These are phyloP conservation scores for Dinothrombium tinctorium DNA, from an alignment of 1,140 invertebrate species.

Conservation along the genomic window DNA sequence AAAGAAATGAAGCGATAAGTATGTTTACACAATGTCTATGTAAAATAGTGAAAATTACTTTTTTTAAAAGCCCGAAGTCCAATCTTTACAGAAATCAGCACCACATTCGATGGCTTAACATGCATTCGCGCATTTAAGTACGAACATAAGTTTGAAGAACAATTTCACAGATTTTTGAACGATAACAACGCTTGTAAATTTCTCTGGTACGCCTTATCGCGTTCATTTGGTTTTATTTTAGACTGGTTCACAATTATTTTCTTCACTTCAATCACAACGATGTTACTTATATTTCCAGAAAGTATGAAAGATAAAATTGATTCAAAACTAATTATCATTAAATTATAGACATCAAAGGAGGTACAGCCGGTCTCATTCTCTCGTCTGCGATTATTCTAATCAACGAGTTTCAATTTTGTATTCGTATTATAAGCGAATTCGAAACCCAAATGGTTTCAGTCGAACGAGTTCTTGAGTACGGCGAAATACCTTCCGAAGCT, in stretches of 20 bases:
- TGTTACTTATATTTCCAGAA: slow-evolving; percentile 5
- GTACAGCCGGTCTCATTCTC: slow-evolving; percentile 49
- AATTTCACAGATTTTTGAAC: slow-evolving; percentile 49
- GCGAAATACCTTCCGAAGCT: slow-evolving; percentile 20
- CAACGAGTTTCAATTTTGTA: slow-evolving; percentile 55
- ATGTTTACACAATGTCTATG: not conserved
- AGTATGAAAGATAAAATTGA: no score
- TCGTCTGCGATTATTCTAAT: slow-evolving; percentile 46
- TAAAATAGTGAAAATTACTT: not conserved
- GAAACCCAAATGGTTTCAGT: slow-evolving; percentile 51
- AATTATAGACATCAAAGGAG: slow-evolving; percentile 26
- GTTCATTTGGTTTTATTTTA: slow-evolving; percentile 57
- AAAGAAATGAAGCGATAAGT: no score
- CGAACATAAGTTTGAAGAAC: slow-evolving; percentile 48
- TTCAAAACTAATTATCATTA: no score
- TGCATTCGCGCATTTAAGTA: slow-evolving; percentile 25
- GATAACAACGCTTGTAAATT: slow-evolving; percentile 42
- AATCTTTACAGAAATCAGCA: slow-evolving; percentile 27
- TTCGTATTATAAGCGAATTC: slow-evolving; percentile 51
- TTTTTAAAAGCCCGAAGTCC: slow-evolving; percentile 20
- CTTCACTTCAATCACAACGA: slow-evolving; percentile 27
- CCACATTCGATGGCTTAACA: slow-evolving; percentile 25
- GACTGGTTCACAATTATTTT: slow-evolving; percentile 42
- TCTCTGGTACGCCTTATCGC: slow-evolving; percentile 41
- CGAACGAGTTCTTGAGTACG: slow-evolving; percentile 38